phyloP scores from a whole-genome alignment of 2,113 vertebrate species.

The Odobenus rosmarus region DNA sequence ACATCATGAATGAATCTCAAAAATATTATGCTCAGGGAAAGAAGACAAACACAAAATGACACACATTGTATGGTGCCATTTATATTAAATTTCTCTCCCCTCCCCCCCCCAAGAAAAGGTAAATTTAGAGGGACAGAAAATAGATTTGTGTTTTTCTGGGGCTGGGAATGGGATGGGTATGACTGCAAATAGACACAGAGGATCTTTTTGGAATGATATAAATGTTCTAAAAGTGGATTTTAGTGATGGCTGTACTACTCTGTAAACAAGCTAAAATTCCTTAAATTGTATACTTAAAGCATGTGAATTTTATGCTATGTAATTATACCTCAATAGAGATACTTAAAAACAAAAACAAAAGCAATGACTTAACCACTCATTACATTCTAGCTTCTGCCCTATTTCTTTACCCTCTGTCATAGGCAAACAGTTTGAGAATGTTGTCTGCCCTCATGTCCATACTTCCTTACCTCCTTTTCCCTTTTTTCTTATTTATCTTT shows the following conservation, averaged over 20 bases:
- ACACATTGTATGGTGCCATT: not conserved
- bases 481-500: not conserved
- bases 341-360: not conserved
- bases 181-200: not conserved
- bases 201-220: not conserved
- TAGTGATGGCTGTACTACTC: not conserved
- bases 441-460: not conserved
- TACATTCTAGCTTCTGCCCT: not conserved
- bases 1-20: not conserved
- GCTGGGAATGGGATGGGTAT: not conserved
- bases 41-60: not conserved
- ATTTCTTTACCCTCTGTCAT: not conserved
- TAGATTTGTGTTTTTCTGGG: not conserved
- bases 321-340: not conserved
- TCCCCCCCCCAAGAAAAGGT: not conserved
- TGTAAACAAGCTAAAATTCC: not conserved
- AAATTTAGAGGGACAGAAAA: not conserved
- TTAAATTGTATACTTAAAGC: not conserved
- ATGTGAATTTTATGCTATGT: not conserved
- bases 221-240: not conserved
- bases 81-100: not conserved
- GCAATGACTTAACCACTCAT: not conserved
- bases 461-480: not conserved
- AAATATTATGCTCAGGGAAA: not conserved
- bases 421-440: not conserved